A percentile compares a stretch with the other conserved stretches of the same genome.
Conservation (phyloP, 2,888 invertebrate species). For the Heliconius sara region DNA sequence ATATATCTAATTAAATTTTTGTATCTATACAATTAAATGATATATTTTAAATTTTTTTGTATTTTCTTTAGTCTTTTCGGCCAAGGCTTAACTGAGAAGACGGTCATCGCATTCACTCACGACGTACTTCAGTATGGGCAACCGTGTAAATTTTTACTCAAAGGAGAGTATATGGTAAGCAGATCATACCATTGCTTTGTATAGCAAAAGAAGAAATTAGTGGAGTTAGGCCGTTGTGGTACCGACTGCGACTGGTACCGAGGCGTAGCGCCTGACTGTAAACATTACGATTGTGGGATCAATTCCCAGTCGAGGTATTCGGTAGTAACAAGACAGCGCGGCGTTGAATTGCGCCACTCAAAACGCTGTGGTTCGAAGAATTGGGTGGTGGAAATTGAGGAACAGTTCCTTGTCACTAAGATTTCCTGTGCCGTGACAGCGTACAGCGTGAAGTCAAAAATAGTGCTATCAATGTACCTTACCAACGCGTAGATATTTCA, state of each 20-base stretch:
- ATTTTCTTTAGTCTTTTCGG: constrained; percentile 87
- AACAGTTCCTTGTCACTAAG: background rate
- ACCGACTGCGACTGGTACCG: background rate
- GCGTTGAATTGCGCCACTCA: no score
- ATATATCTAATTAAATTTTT: no score
- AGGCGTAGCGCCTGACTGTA: background rate
- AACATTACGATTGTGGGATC: background rate
- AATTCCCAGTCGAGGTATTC: background rate
- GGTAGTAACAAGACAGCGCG: background rate
- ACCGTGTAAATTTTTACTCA: constrained; percentile 85
- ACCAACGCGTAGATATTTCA: no score
- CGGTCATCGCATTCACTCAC: constrained; percentile 89
- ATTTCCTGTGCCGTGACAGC: background rate
- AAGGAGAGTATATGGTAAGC: constrained; percentile 76
- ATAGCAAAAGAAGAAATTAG: background rate
- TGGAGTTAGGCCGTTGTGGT: background rate
- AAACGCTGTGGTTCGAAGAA: background rate
- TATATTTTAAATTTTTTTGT: background rate
- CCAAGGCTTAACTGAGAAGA: constrained; percentile 85
- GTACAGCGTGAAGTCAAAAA: background rate
- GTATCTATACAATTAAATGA: background rate
- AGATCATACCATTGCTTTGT: background rate
- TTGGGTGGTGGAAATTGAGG: background rate
- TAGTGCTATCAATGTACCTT: no score
- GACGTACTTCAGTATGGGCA: constrained; percentile 79